Conservation (phyloP, 2,797 vertebrate species). For the Falco berigora region DNA sequence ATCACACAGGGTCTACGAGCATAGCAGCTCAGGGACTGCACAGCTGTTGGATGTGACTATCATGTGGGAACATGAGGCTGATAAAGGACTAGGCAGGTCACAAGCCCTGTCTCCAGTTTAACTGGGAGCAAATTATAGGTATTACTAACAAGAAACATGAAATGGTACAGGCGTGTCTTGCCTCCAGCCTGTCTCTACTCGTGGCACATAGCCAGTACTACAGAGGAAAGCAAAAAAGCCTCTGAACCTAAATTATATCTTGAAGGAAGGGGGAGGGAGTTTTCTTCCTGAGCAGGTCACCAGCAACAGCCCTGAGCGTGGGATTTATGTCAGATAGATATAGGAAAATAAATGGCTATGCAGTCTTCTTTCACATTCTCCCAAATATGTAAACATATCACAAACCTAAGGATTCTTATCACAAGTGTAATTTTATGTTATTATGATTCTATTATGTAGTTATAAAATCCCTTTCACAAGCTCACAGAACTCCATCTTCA, state of each 20-base stretch:
- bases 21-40: neutral
- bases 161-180: neutral
- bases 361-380: neutral
- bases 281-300: neutral
- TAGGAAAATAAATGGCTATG: neutral
- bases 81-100: neutral
- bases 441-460: neutral
- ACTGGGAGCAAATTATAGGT: slow-evolving; percentile 46
- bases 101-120: neutral
- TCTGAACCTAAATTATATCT: neutral
- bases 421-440: neutral
- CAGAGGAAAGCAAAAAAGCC: neutral
- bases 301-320: slow-evolving; percentile 1
- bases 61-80: neutral
- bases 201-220: neutral
- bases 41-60: neutral
- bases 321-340: neutral
- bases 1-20: neutral
- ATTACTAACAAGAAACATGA: neutral
- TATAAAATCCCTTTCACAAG: neutral
- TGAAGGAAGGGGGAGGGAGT: neutral
- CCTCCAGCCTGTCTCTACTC: slow-evolving; percentile 2
- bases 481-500: neutral
- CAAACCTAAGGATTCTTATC: slow-evolving; percentile 4
- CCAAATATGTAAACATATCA: neutral